Conservation (phyloP, 2,797 vertebrate species). For the Rhabdomys pumilio region DNA sequence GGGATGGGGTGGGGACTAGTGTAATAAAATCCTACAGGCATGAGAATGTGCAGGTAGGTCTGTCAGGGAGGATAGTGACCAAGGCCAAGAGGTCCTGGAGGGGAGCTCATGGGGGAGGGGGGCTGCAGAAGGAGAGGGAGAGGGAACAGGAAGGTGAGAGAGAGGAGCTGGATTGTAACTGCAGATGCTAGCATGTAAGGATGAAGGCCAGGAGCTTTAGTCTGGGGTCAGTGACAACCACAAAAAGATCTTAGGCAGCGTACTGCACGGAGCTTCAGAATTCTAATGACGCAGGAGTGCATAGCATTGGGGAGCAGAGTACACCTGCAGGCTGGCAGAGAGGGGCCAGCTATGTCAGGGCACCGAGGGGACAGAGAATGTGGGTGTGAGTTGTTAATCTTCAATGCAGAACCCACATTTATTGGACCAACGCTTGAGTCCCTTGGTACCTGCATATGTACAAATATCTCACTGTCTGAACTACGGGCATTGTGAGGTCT, state of each 20-base stretch:
- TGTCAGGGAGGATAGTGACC: not conserved
- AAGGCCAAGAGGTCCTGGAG: not conserved
- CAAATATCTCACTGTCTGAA: not conserved
- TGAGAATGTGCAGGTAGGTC: not conserved
- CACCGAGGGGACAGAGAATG: not conserved
- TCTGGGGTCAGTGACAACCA: not conserved
- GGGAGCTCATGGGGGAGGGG: too few relatives aligned
- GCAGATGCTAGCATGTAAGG: not conserved
- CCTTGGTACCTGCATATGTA: too few relatives aligned
- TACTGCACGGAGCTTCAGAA: not conserved
- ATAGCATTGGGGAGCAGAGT: not conserved
- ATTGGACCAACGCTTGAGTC: not conserved
- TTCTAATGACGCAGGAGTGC: not conserved
- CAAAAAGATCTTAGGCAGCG: too few relatives aligned
- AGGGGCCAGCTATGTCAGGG: not conserved
- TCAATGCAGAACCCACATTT: not conserved
- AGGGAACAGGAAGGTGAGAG: not conserved
- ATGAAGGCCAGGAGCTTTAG: not conserved
- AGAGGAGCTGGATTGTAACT: not conserved
- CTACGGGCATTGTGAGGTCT: not conserved
- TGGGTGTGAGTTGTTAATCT: not conserved
- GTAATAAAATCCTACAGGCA: not conserved
- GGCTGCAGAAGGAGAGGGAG: too few relatives aligned
- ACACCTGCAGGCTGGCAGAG: not conserved
- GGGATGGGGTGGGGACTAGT: not conserved